A percentile compares a stretch with the other conserved stretches of the same genome.
phyloP scores from a whole-genome alignment of 2,888 invertebrate species.

The Chydorus sphaericus region DNA sequence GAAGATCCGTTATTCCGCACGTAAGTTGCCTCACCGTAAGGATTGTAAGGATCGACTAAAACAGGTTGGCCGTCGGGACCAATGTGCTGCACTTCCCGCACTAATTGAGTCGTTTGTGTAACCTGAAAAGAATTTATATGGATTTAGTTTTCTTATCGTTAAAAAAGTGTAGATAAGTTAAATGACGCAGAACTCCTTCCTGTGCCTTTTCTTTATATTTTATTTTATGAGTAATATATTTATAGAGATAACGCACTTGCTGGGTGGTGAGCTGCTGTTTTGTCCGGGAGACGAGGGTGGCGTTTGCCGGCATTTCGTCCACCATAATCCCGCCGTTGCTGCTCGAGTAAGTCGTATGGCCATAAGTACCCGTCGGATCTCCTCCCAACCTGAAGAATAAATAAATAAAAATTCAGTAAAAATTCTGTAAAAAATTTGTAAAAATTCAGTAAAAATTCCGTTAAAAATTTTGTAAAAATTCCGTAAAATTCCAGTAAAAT shows the following conservation, averaged over 20 bases:
- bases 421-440: no score
- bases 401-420: no score
- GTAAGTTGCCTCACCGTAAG: slow-evolving; percentile 10
- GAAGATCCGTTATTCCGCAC: slow-evolving; percentile 23
- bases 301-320: slow-evolving; percentile 18
- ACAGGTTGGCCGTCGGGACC: slow-evolving; percentile 36
- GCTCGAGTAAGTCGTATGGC: slow-evolving; percentile 35
- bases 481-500: no score
- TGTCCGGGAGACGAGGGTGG: slow-evolving; percentile 42
- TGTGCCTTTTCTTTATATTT: no score
- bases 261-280: slow-evolving; percentile 49
- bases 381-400: slow-evolving; percentile 4
- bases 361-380: slow-evolving; percentile 21
- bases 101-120: slow-evolving; percentile 53
- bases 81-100: slow-evolving; percentile 41
- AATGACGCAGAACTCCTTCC: no score
- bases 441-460: no score
- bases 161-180: no score
- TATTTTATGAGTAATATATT: no score
- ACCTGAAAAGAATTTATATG: no score
- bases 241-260: slow-evolving; percentile 33
- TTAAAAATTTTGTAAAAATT: no score
- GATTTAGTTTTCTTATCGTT: no score
- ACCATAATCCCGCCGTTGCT: slow-evolving; percentile 49
- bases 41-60: slow-evolving; percentile 5